Evolutionary conservation across 2,888 invertebrate genomes (phyloP), one percentile per base, ranked within the genome.

Genomic region (Ptilodon capucinus): DNA sequence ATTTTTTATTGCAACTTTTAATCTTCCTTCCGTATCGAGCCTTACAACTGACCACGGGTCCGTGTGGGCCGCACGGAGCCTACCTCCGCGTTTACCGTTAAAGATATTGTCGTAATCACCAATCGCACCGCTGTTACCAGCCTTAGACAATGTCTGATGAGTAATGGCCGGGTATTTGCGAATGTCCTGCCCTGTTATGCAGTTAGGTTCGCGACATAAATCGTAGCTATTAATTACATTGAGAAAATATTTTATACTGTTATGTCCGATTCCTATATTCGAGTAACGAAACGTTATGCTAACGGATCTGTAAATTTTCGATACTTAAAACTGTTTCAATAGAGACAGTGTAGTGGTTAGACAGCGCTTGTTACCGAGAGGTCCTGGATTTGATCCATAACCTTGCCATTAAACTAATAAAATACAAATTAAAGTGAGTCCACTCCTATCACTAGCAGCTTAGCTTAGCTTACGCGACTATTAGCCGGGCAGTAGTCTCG

Each of bases 61-160:
- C 71, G 80, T 81, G 81, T 84, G 83, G 83, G 84, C 81, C 67
- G 68, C 13, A 64, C 62, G 34, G 4, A 13, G 14, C 14, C 14
- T 32, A 1, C 64, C 46, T 52, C 42, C 49, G 40, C 45, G 40
- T 59, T 72, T 82, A 83, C 89, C 88, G 87, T 89, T 89, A 88
- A 79, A 79, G 81, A 79, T 82, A 78, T 78, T 76, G 76, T 70
- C 70, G 64, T 82, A 81, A 86, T 89, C 86, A 86, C 59, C 70
- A 83, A 86, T 89, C 88, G 80, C 73, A 82, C 79, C 75, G 74
- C 77, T 82, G 81, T 79, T 59, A 70, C 69, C 65, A 57, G 74
- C 71, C 72, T 74, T 72, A 81, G 72, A 86, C 87, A 85, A 84
- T 83, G 76, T 74, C 68, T 73, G 76, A 81, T 86, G 85, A 87